phyloP scores from a whole-genome alignment of 2,113 vertebrate species.

The Corythornis cristatus region DNA sequence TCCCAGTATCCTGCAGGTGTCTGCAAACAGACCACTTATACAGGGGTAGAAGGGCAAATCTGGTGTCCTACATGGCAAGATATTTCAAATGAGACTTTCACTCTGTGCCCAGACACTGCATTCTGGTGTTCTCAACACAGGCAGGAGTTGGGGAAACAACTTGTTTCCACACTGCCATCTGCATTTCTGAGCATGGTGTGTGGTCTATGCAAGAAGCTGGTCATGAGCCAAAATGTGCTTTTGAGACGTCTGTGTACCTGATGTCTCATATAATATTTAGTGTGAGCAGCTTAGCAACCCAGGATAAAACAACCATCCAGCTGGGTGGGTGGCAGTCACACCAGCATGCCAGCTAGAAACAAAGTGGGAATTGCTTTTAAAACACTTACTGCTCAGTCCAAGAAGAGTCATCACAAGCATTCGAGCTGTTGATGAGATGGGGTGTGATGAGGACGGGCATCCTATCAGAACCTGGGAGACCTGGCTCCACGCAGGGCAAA shows the following conservation, averaged over 20 bases:
- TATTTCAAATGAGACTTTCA: neutral
- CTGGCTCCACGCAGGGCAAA: neutral
- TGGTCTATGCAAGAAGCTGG: conserved; percentile 16
- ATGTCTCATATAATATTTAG: conserved; percentile 56
- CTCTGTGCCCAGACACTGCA: fast-evolving
- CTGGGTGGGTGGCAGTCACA: conserved; percentile 41
- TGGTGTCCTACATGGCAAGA: neutral
- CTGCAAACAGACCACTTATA: neutral
- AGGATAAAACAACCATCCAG: conserved; percentile 27
- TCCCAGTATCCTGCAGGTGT: too few species aligned
- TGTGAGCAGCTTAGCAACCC: conserved; percentile 20
- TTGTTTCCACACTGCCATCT: neutral
- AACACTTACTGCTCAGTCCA: neutral
- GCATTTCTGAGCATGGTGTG: neutral
- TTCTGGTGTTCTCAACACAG: neutral
- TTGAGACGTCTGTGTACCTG: conserved; percentile 38
- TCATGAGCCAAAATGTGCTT: conserved; percentile 1
- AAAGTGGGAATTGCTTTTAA: conserved; percentile 34
- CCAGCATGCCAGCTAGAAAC: neutral
- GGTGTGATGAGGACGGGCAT: neutral
- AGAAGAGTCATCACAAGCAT: neutral
- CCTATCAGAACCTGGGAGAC: neutral
- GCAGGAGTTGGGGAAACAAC: neutral
- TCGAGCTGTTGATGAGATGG: neutral
- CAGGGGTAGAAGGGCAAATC: neutral